Evolutionary conservation across 2,113 vertebrate genomes (phyloP).

Genomic region (Plotosus lineatus): DNA sequence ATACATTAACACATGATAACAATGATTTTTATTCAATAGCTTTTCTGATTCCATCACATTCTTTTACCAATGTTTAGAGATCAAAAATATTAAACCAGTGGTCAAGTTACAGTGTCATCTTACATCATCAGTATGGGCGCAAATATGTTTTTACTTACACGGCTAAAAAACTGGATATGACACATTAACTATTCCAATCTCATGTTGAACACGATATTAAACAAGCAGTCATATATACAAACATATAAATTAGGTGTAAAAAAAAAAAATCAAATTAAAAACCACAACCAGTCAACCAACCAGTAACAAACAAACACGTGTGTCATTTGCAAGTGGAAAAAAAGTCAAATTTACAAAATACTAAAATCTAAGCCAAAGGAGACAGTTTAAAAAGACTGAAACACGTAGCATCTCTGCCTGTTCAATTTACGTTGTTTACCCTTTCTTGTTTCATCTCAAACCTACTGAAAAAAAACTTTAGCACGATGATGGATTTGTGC

Average conservation of each 20-base stretch:
- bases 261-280: neutral
- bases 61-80: neutral
- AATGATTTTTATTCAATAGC: slow-evolving; percentile 1
- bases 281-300: neutral
- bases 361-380: slow-evolving; percentile 43
- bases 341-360: slow-evolving; percentile 57
- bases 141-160: slow-evolving; percentile 9
- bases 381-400: slow-evolving; percentile 15
- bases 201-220: slow-evolving; percentile 17
- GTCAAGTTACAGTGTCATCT: neutral
- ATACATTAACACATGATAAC: neutral
- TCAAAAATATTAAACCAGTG: slow-evolving; percentile 21
- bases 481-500: neutral
- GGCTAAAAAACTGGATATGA: neutral
- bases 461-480: neutral
- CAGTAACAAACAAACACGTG: neutral
- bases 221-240: slow-evolving; percentile 66
- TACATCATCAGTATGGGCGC: neutral
- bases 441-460: neutral
- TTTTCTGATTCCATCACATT: neutral
- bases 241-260: slow-evolving; percentile 64
- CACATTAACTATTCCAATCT: neutral
- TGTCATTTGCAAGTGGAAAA: slow-evolving; percentile 54
- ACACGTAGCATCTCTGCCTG: neutral
- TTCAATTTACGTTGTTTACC: neutral